Percentiles rank a stretch among this genome's conserved stretches.
phyloP scores from a whole-genome alignment of 2,888 invertebrate species.

The Leptothorax acervorum region DNA sequence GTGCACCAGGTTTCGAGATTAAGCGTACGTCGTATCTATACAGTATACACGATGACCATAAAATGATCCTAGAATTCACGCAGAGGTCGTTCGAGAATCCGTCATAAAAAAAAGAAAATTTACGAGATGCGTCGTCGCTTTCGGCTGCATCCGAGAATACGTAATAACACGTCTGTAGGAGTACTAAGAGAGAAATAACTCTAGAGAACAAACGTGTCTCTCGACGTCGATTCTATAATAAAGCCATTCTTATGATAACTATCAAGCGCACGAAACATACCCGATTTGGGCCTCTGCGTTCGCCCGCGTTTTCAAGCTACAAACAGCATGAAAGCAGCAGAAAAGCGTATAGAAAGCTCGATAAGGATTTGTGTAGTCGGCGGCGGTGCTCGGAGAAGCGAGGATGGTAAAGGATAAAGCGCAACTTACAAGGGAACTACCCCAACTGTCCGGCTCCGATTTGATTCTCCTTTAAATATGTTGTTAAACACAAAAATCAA shows the following conservation, averaged over 20 bases:
- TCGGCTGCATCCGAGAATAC: conserved; percentile 35
- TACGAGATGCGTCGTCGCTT: not conserved
- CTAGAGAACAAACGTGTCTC: not conserved
- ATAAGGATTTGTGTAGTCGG: conserved; percentile 27
- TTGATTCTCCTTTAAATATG: too few species aligned
- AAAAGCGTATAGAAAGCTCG: conserved; percentile 20
- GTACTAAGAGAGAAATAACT: not conserved
- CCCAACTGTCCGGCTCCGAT: too few species aligned
- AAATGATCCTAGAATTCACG: not conserved
- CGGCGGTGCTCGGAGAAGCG: conserved; percentile 4
- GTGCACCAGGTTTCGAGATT: conserved; percentile 65
- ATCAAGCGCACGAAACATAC: not conserved
- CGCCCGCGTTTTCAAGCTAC: conserved; percentile 3
- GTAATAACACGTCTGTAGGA: not conserved
- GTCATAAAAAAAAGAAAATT: not conserved
- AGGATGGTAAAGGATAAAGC: conserved; percentile 8
- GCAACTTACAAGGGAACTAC: not conserved
- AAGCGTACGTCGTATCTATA: conserved; percentile 13
- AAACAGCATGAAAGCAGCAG: not conserved
- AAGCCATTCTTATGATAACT: conserved; percentile 8
- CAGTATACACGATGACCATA: not conserved
- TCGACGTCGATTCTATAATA: not conserved
- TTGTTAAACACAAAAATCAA: too few species aligned
- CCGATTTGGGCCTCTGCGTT: not conserved
- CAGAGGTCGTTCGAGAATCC: not conserved